Base-by-base conservation (phyloP, 1,140 invertebrate species). In the Sipha flava region DNA sequence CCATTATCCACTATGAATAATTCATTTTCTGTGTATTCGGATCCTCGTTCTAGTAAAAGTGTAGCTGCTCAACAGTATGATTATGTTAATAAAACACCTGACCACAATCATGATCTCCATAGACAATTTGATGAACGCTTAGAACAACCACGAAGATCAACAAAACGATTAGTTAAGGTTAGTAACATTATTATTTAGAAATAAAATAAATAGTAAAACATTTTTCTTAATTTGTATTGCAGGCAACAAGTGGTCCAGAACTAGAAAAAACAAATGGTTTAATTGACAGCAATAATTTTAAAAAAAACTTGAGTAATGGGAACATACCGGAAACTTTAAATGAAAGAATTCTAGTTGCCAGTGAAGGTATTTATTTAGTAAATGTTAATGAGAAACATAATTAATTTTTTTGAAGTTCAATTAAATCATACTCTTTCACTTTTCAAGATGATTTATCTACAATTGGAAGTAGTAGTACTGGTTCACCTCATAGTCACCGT, bases 21-120 rank as follows among this genome's bases (percentile, higher is more conserved):
- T 77, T 84, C 84, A 2, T 84, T 85, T 79, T 85, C 85, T 26
- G 52, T 81, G 14, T 49, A 80, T 31, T 66, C 79, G 2, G 66
- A 81, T 59, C 59, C 29, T 16, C 52, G 73, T 57, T 59, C 21
- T 59, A 77, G 14, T 57, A 77, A 77, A 57, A 77, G 21, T 77
- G n/a, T 77, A 10, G 21, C 23, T 40, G 34, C 23, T 62, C 79
- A 43, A 83, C 83, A 49, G 10, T 80, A 80, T 49, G 75, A 59
- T 52, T 82, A 59, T 43, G 66, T 49, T 37, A 79, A 73, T 21
- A 81, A 79, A 9, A 43, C 29, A 59, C 18, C 73, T 77, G 73
- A 77, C 23, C 77, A 47, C 37, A 64, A 79, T 47, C 86, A 88
- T 80, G 87, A 88, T n/a, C 88, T 88, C 79, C 73, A 59, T 57